Base-by-base conservation (phyloP, 2,888 invertebrate genomes). In the Heteropelma amictum region DNA sequence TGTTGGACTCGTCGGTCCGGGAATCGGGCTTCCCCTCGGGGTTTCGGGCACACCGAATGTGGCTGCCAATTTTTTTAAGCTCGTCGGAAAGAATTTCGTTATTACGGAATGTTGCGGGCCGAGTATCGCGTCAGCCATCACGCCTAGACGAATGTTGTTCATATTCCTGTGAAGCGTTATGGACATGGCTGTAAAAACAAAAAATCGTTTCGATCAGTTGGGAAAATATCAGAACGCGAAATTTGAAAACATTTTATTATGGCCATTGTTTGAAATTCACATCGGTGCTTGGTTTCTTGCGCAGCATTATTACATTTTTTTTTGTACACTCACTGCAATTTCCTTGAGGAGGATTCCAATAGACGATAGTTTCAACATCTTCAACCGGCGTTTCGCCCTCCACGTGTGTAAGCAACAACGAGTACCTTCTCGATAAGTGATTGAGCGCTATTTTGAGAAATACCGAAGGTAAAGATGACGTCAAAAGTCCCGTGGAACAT, bases 301-400 rank as follows among this genome's bases (percentile, higher is more conserved):
- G 26, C 10, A 68, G n/a, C 17, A 4, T 40, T 21, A 8, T 21
- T 5, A 7, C 19, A 45, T 21, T 21, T 1, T 7, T 12, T 33
- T 7, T 8, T 38, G 19, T 23, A 33, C 12, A 91, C 93, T 91
- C 87, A 94, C 95, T 93, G 77, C 94, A 94, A 87, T 95, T 95
- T 63, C 94, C 94, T 87, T 94, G 95, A 0, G 94, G 94, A 8
- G 95, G 94, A 78, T 94, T 90, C 94, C 94, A 95, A 83, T 94
- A 94, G 63, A 94, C 89, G 0, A 93, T 92, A 40, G 91, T 90
- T 2, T 91, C 91, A 0, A 94, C 91, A 6, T 92, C 91, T 76
- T 94, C 93, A 0, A 94, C 93, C 91, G 94, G 94, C 14, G 93
- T 80, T 5, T 93, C 92, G 1, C 90, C 90, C 76, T 92, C 90